phyloP scores from a whole-genome alignment of 2,797 vertebrate genomes.

The Alca torda region DNA sequence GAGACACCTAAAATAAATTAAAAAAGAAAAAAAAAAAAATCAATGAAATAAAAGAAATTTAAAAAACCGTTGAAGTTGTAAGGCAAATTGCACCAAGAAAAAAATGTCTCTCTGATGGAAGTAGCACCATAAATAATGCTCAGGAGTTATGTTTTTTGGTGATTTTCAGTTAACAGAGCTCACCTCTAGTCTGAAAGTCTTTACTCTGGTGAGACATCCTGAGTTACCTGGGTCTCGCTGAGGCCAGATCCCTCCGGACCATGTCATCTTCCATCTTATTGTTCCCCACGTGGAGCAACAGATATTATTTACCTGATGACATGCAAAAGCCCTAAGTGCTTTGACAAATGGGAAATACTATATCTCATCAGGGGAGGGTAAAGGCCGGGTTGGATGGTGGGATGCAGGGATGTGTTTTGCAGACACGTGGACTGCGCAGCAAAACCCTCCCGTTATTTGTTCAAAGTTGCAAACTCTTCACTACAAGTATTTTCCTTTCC shows the following conservation, averaged over 20 bases:
- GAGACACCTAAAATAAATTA: background rate
- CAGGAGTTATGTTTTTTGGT: background rate
- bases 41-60: background rate
- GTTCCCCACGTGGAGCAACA: background rate
- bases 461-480: conserved; percentile 66
- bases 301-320: background rate
- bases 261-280: background rate
- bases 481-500: background rate
- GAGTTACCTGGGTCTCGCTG: background rate
- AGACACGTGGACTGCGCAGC: background rate
- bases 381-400: background rate
- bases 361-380: background rate
- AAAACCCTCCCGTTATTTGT: background rate
- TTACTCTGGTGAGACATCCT: background rate
- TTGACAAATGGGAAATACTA: background rate
- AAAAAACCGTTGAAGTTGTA: background rate
- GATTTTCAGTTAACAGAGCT: background rate
- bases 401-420: background rate
- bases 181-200: background rate
- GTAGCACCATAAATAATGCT: background rate
- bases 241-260: background rate
- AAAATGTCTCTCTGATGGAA: background rate
- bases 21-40: too few species aligned
- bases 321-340: background rate
- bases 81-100: background rate